Evolutionary conservation across 2,113 vertebrate genomes (phyloP).

Genomic region (Perca flavescens): DNA sequence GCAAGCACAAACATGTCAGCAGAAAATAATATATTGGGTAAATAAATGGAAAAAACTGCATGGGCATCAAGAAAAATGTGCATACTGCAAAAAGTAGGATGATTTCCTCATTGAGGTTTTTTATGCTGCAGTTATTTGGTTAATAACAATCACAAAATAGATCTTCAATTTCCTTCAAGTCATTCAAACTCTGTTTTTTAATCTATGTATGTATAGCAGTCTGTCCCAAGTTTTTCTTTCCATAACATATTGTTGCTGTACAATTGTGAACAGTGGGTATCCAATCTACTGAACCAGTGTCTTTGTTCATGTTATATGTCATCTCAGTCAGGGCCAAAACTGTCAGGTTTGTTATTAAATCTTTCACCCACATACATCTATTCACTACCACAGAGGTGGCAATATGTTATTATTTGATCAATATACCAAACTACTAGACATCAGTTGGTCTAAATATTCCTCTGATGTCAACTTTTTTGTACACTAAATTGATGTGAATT

Average conservation of each 20-base stretch:
- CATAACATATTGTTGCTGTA: not conserved
- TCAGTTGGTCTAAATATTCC: not conserved
- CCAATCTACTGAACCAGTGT: not conserved
- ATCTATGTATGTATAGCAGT: not conserved
- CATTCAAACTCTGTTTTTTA: not conserved
- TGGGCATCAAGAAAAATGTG: not conserved
- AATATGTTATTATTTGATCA: not conserved
- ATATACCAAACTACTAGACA: no score
- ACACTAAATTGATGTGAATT: not conserved
- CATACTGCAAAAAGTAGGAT: not conserved
- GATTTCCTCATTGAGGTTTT: not conserved
- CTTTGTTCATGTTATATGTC: not conserved
- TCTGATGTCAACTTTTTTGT: not conserved
- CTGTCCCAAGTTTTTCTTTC: not conserved
- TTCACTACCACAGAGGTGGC: not conserved
- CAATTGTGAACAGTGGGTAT: not conserved
- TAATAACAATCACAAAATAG: not conserved
- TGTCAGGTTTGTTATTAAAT: not conserved
- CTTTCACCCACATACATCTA: not conserved
- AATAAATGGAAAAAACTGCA: not conserved
- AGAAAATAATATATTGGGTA: not conserved
- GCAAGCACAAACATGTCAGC: slow-evolving; percentile 27
- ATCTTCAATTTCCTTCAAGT: not conserved
- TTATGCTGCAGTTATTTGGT: not conserved
- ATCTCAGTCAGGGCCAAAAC: not conserved